Conservation (phyloP, 2,888 invertebrate genomes). For the Operophtera brumata region DNA sequence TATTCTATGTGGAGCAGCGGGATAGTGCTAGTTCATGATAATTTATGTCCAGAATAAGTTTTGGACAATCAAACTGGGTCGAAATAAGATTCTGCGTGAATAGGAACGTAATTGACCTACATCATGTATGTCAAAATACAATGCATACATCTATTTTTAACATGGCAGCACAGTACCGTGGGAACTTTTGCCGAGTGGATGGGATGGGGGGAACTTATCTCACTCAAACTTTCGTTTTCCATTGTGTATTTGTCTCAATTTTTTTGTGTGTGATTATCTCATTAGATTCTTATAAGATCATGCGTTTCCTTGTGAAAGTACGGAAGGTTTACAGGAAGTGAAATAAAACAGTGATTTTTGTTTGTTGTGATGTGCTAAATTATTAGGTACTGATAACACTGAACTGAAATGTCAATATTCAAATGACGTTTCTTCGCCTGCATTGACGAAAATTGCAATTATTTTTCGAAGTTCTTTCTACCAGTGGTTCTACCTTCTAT, state of each 20-base stretch:
- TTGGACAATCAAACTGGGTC: conserved; percentile 3
- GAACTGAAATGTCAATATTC: conserved; percentile 60
- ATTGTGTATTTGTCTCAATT: conserved; percentile 47
- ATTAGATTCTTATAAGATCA: conserved; percentile 55
- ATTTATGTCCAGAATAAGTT: no score
- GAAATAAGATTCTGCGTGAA: conserved; percentile 33
- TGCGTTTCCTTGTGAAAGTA: conserved; percentile 48
- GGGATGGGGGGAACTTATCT: no score
- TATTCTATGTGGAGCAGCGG: no score
- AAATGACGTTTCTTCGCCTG: conserved; percentile 37
- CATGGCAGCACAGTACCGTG: conserved; percentile 61
- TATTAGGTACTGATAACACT: conserved; percentile 61
- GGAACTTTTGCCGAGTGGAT: conserved; percentile 60
- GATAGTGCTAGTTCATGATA: no score
- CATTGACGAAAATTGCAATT: no score
- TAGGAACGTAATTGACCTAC: conserved; percentile 53
- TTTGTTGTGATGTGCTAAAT: conserved; percentile 37
- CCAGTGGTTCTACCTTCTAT: no score
- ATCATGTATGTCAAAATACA: conserved; percentile 33
- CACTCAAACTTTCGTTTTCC: conserved; percentile 58
- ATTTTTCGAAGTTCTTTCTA: no score
- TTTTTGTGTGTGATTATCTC: conserved; percentile 52
- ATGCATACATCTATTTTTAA: conserved; percentile 42
- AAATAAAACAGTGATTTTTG: conserved; percentile 20
- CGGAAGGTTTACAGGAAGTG: conserved; percentile 35